phyloP scores from a whole-genome alignment of 1,140 invertebrate genomes.

The Bicyclus anynana region DNA sequence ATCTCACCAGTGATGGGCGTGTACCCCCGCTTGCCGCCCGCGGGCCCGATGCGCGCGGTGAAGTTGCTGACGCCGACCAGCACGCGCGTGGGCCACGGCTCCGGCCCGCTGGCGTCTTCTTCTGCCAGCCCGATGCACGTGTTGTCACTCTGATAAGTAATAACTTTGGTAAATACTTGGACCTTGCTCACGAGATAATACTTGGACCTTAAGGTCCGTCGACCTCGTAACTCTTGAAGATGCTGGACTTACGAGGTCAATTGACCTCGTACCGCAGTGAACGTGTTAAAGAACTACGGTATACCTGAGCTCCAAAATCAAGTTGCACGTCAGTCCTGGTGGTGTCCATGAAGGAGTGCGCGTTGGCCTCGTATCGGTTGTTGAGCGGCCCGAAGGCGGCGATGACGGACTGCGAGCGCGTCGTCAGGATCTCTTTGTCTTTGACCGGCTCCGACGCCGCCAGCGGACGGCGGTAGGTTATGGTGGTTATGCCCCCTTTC shows the following conservation, averaged over 20 bases:
- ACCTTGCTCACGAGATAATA: too few species aligned
- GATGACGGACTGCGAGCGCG: slow-evolving; percentile 86
- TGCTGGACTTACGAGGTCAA: too few species aligned
- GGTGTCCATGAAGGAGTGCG: slow-evolving; percentile 85
- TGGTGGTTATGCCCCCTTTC: slow-evolving; percentile 88
- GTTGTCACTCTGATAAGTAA: slow-evolving; percentile 70
- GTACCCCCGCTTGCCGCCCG: slow-evolving; percentile 89
- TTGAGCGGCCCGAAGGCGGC: slow-evolving; percentile 93
- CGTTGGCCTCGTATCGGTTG: slow-evolving; percentile 87
- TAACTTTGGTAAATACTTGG: too few species aligned
- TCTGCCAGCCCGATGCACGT: slow-evolving; percentile 61
- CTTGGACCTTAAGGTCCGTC: too few species aligned
- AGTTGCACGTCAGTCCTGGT: slow-evolving; percentile 86
- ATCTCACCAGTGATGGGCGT: slow-evolving; percentile 84
- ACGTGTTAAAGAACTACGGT: background rate
- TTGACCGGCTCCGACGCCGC: slow-evolving; percentile 85
- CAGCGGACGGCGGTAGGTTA: slow-evolving; percentile 86
- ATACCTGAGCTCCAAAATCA: slow-evolving; percentile 80
- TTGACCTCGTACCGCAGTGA: too few species aligned
- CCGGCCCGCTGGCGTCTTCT: slow-evolving; percentile 75
- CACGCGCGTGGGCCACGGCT: slow-evolving; percentile 82
- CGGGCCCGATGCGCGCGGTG: slow-evolving; percentile 88
- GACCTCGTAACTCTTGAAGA: too few species aligned
- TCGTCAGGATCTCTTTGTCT: slow-evolving; percentile 82
- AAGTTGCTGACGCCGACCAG: slow-evolving; percentile 82